Base-by-base conservation (phyloP, 1,140 invertebrate genomes). In the Onthophagus taurus region DNA sequence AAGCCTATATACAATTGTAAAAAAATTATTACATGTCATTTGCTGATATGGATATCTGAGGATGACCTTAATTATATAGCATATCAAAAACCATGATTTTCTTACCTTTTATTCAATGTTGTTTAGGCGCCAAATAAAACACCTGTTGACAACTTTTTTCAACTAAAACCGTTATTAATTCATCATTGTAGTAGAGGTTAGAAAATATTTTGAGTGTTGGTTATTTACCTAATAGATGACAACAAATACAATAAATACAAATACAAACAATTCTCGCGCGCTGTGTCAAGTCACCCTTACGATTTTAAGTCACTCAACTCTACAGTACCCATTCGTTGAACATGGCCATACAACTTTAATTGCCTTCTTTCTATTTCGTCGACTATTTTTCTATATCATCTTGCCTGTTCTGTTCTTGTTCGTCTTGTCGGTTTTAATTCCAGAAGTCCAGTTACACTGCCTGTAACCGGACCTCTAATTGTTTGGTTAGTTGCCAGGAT, bases 11-110 rank as follows among this genome's bases (percentile, higher is more conserved):
- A 35, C 33, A 18, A 16, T 35, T 35, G 33, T 35, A 35, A n/a
- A 26, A 26, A 26, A 26, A 35, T 18, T 35, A 35, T 35, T 13
- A 18, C 33, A 3, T 16, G 14, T 16, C 17, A 35, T 35, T 35
- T 35, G 33, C 33, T 35, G 33, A 16, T 35, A 35, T 19, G 17
- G 33, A 35, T 17, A 35, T 13, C 14, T 35, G 16, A 35, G 20
- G 33, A 35, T 35, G 5, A 35, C 17, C 33, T 35, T 35, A 35
- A 2, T 35, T 35, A 35, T 35, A 35, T 35, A 16, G 2, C 14
- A 35, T 16, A 35, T 35, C 16, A 35, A 35, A 35, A 35, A 35
- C 33, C 12, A 19, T 35, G 1, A 1, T 35, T 35, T 35, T 35
- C 33, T 35, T 35, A 35, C 12, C 17, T 35, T 35, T 18, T 19